Conservation (phyloP, 2,797 vertebrate species). For the Harpagifer antarcticus region DNA sequence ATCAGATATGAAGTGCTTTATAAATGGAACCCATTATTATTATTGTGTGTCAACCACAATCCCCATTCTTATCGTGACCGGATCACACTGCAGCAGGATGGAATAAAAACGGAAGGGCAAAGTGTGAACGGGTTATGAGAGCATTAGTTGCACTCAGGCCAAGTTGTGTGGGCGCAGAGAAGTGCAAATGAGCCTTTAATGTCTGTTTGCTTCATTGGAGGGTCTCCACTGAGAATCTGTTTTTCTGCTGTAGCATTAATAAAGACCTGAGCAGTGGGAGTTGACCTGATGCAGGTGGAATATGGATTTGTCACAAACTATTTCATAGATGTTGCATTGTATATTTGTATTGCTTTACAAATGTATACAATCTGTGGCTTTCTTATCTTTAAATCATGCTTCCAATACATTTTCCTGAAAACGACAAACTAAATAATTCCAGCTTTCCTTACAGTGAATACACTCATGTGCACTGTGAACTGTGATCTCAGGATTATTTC, state of each 20-base stretch:
- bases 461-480: neutral
- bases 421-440: too few relatives aligned
- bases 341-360: neutral
- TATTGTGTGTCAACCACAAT: neutral
- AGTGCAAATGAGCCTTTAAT: slow-evolving; percentile 45
- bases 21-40: too few relatives aligned
- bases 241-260: slow-evolving; percentile 13
- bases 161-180: slow-evolving; percentile 60
- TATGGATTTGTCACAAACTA: neutral
- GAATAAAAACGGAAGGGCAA: slow-evolving; percentile 14
- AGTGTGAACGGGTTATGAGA: slow-evolving; percentile 45
- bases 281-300: slow-evolving; percentile 3
- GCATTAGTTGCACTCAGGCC: slow-evolving; percentile 38
- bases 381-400: neutral
- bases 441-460: too few relatives aligned
- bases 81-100: slow-evolving; percentile 11
- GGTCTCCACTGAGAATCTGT: slow-evolving; percentile 7
- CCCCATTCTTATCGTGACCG: neutral
- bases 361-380: neutral
- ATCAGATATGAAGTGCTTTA: too few relatives aligned
- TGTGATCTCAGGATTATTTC: slow-evolving; percentile 10
- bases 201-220: slow-evolving; percentile 31
- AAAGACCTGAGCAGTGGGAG: slow-evolving; percentile 9
- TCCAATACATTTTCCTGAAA: neutral
- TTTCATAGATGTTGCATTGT: slow-evolving; percentile 13